Base-by-base conservation (phyloP, 2,888 invertebrate species). In the Plusia festucae region DNA sequence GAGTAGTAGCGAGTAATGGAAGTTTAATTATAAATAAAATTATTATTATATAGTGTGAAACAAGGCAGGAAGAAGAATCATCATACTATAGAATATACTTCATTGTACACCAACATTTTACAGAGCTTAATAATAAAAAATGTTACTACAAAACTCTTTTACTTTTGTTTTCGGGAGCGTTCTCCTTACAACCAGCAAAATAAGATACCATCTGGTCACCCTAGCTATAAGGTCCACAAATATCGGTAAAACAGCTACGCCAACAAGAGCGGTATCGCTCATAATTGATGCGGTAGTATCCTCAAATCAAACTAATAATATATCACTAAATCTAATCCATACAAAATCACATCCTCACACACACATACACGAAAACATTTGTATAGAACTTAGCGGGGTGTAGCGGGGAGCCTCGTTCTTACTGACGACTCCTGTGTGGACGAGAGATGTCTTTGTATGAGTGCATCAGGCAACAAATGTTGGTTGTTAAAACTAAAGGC, bases 211-310 rank as follows among this genome's bases (percentile, higher is more conserved):
- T n/a, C n/a, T n/a, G n/a, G n/a, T n/a, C n/a, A n/a, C n/a, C n/a
- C n/a, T n/a, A n/a, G n/a, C n/a, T n/a, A n/a, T n/a, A n/a, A n/a
- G n/a, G n/a, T n/a, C 30, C 18, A 70, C 70, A 65, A 60, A 65
- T 70, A 73, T 66, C 72, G 61, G 76, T 73, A 66, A 18, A 20
- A 56, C 61, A 56, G 53, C 66, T 22, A 65, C 61, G 34, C 34
- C 59, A 55, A 57, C 72, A 66, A 20, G 32, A 71, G 65, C 72
- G 59, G 76, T 62, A 62, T 70, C 54, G 46, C 27, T 58, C 46
- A 65, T 75, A 77, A 75, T 75, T 73, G 73, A 73, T 65, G 57
- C 64, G 24, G 18, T 53, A 52, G 54, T 73, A 73, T 68, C 68
- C 78, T 68, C 62, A 32, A 68, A 57, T 63, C 63, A 32, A 52